phyloP scores from a whole-genome alignment of 2,888 invertebrate species.

The Malachius bipustulatus region DNA sequence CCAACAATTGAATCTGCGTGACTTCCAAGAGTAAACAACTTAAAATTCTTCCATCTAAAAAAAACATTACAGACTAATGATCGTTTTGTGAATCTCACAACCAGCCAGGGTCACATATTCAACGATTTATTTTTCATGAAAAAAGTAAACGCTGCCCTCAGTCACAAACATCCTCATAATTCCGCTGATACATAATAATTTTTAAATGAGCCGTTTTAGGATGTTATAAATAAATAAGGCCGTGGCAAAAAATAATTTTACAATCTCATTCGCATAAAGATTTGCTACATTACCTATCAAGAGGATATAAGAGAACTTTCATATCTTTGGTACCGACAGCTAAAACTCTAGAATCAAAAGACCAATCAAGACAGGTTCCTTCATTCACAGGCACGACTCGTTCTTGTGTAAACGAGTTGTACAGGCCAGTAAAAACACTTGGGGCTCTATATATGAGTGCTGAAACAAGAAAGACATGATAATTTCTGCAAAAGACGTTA shows the following conservation, averaged over 20 bases:
- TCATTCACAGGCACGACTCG: slow-evolving; percentile 74
- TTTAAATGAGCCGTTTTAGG: no score
- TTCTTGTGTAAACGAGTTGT: slow-evolving; percentile 78
- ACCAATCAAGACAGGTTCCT: slow-evolving; percentile 85
- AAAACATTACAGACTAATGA: slow-evolving; percentile 8
- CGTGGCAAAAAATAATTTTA: no score
- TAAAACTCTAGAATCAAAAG: slow-evolving; percentile 75
- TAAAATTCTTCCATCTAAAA: slow-evolving; percentile 52
- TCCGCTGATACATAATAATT: no score
- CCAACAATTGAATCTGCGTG: slow-evolving; percentile 77
- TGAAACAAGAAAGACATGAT: slow-evolving; percentile 41
- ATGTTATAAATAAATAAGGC: no score
- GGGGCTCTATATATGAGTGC: slow-evolving; percentile 77
- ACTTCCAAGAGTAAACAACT: slow-evolving; percentile 63
- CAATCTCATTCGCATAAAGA: no score
- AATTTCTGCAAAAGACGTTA: background rate
- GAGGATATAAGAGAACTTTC: slow-evolving; percentile 69
- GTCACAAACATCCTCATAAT: no score
- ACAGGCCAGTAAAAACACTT: slow-evolving; percentile 65
- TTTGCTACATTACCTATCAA: slow-evolving; percentile 44
- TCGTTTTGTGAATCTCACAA: no score
- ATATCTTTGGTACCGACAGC: slow-evolving; percentile 89
- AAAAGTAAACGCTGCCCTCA: no score
- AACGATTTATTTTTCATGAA: background rate
- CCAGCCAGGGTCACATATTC: no score